Conservation (phyloP, 2,797 vertebrate genomes). For the Cyprinodon diabolis region DNA sequence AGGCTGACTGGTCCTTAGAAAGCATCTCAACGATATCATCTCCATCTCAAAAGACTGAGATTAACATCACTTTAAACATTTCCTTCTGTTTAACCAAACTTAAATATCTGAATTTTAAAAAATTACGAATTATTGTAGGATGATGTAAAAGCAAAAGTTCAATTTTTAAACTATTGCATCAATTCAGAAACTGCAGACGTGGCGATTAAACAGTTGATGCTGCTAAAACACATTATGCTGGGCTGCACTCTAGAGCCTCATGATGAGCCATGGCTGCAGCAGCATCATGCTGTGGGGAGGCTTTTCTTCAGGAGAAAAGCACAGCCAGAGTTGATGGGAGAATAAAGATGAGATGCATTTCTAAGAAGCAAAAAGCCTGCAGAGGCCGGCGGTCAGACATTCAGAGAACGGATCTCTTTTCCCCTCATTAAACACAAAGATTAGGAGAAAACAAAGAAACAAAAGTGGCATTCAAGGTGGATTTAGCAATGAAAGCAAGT, state of each 20-base stretch:
- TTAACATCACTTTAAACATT: neutral
- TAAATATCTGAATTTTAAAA: neutral
- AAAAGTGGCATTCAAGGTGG: slow-evolving; percentile 36
- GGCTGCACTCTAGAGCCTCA: neutral
- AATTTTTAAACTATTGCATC: neutral
- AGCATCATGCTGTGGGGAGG: neutral
- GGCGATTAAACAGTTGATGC: neutral
- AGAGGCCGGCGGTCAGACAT: slow-evolving; percentile 35
- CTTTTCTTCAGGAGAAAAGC: neutral
- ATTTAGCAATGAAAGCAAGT: slow-evolving; percentile 31
- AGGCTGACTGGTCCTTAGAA: slow-evolving; percentile 18
- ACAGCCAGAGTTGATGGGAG: neutral
- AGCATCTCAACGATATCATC: slow-evolving; percentile 32
- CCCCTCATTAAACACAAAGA: slow-evolving; percentile 19
- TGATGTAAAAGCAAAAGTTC: neutral
- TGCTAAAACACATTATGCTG: neutral
- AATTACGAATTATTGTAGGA: neutral
- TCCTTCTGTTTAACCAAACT: neutral
- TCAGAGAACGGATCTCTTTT: slow-evolving; percentile 11
- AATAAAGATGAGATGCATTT: slow-evolving; percentile 42
- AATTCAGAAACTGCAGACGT: neutral
- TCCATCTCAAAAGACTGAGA: neutral
- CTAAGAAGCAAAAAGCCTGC: slow-evolving; percentile 11
- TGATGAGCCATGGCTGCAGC: neutral
- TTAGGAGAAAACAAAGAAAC: neutral